These are phyloP conservation scores for Cirrhinus molitorella DNA, from an alignment of 2,797 vertebrate species.

Conservation along the genomic window DNA sequence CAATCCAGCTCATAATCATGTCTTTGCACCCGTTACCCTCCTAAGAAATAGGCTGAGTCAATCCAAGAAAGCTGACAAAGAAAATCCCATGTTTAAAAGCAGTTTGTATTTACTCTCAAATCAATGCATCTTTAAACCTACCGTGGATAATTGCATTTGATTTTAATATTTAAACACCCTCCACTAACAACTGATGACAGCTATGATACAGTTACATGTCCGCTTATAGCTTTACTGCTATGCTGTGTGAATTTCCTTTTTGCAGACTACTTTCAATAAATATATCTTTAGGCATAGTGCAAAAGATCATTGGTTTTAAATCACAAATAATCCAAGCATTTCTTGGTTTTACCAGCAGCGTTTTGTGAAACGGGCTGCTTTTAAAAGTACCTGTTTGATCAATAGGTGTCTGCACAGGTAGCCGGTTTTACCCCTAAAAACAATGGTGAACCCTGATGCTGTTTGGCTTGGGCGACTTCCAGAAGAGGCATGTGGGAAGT, in stretches of 20 bases:
- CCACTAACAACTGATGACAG: not conserved
- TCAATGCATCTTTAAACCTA: constrained; percentile 58
- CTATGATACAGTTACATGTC: not conserved
- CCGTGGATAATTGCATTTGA: not conserved
- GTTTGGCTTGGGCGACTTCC: constrained; percentile 70
- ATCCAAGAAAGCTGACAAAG: constrained; percentile 32
- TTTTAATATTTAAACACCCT: not conserved
- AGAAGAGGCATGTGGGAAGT: constrained; percentile 73
- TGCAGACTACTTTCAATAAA: not conserved
- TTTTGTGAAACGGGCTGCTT: not conserved
- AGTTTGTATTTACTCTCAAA: constrained; percentile 66
- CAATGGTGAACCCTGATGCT: constrained; percentile 48
- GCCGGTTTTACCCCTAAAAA: constrained; percentile 12
- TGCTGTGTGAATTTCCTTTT: too few species aligned
- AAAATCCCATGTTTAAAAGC: not conserved
- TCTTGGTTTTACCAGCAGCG: constrained; percentile 1
- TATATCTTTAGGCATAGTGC: not conserved
- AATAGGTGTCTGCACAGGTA: constrained; percentile 30
- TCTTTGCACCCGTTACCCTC: constrained; percentile 52
- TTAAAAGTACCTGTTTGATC: constrained; percentile 41
- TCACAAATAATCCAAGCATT: not conserved
- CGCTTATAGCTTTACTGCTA: not conserved
- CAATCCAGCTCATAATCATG: constrained; percentile 72
- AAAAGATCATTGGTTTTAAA: not conserved
- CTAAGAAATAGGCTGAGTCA: constrained; percentile 16